phyloP scores from a whole-genome alignment of 2,113 vertebrate species.

The Chiloscyllium plagiosum region DNA sequence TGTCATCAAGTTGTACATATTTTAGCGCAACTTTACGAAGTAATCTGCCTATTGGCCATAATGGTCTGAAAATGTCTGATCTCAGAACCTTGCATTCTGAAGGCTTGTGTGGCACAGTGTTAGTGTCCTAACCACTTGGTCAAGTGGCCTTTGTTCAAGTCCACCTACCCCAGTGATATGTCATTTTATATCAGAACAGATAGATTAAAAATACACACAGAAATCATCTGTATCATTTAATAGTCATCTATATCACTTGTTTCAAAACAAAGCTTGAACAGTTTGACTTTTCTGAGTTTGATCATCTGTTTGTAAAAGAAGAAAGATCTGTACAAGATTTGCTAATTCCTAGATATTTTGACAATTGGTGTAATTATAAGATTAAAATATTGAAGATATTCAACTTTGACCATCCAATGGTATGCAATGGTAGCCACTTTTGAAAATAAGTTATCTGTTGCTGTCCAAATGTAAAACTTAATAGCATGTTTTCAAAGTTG shows the following conservation, averaged over 20 bases:
- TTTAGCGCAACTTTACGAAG: background rate
- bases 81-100: too few species aligned
- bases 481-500: background rate
- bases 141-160: too few species aligned
- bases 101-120: too few species aligned
- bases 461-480: background rate
- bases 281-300: background rate
- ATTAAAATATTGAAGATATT: background rate
- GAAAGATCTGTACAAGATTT: background rate
- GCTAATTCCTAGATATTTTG: background rate
- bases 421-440: background rate
- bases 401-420: background rate
- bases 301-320: background rate
- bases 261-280: background rate
- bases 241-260: background rate
- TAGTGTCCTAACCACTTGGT: too few species aligned
- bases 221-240: background rate
- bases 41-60: too few species aligned
- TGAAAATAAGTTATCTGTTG: background rate
- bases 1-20: background rate
- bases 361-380: background rate
- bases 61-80: too few species aligned
- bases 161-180: too few species aligned
- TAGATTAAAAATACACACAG: too few species aligned
- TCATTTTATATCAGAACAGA: too few species aligned